phyloP scores from a whole-genome alignment of 1,140 invertebrate genomes.

The Zaprionus capensis region DNA sequence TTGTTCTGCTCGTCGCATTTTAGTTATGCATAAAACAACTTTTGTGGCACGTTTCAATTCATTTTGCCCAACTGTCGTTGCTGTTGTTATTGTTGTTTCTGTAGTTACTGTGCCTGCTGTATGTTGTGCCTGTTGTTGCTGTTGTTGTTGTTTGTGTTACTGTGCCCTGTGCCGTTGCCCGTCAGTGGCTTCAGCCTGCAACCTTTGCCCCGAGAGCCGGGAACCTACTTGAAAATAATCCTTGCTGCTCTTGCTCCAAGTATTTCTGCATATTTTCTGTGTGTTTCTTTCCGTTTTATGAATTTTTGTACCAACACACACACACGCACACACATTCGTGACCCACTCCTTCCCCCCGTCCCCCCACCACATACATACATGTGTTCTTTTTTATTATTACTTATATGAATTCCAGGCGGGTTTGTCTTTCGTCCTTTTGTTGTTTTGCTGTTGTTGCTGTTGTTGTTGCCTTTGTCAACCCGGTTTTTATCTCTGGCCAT shows the following conservation, averaged over 20 bases:
- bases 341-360: background rate
- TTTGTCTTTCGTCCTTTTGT: conserved; percentile 16
- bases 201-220: conserved; percentile 13
- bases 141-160: conserved; percentile 6
- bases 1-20: conserved; percentile 35
- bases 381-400: conserved; percentile 33
- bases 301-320: conserved; percentile 32
- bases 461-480: conserved; percentile 47
- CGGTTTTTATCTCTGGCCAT: conserved; percentile 42
- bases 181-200: background rate
- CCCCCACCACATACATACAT: conserved; percentile 1
- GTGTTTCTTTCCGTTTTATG: conserved; percentile 49
- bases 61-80: conserved; percentile 30
- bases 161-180: conserved; percentile 5
- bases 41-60: conserved; percentile 54
- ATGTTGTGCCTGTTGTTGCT: background rate
- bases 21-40: conserved; percentile 51
- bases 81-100: background rate
- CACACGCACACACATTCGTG: background rate
- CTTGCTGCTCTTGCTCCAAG: conserved; percentile 31
- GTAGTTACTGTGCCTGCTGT: background rate
- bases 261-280: conserved; percentile 50
- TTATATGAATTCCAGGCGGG: conserved; percentile 40
- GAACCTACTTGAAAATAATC: conserved; percentile 45
- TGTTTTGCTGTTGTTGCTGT: conserved; percentile 1